Conservation (phyloP, 2,113 vertebrate species). For the Callaeas wilsoni region DNA sequence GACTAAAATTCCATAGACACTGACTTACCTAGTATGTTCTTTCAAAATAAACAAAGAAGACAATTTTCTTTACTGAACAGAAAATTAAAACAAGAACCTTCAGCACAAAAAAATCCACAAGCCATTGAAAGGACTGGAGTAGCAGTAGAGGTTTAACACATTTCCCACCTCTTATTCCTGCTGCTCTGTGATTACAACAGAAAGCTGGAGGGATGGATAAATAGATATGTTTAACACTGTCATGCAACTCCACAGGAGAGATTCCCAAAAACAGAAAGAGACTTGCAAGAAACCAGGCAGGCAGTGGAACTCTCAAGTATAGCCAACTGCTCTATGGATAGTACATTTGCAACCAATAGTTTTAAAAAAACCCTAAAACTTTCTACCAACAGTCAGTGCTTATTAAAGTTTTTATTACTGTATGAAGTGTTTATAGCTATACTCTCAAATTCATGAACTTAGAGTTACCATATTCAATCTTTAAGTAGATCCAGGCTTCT, state of each 20-base stretch:
- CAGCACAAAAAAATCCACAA: not conserved
- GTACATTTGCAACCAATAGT: not conserved
- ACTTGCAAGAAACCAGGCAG: not conserved
- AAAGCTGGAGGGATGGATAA: not conserved
- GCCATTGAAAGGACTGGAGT: not conserved
- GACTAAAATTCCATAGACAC: not conserved
- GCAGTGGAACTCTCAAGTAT: not conserved
- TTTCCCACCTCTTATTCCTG: rapidly evolving
- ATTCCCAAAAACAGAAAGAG: not conserved
- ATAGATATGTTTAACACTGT: not conserved
- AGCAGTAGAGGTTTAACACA: not conserved
- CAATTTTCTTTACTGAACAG: not conserved
- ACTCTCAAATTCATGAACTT: not conserved
- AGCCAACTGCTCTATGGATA: not conserved
- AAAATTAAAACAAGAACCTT: not conserved
- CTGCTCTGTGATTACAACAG: not conserved
- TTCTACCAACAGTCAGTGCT: not conserved
- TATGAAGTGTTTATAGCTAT: not conserved
- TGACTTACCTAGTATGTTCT: not conserved
- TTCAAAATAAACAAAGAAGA: not conserved
- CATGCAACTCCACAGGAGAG: not conserved
- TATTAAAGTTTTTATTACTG: not conserved
- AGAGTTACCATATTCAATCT: not conserved
- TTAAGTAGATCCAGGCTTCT: not conserved
- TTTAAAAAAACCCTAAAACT: not conserved